Percentiles rank a stretch among this genome's conserved stretches.
Conservation (phyloP, 2,113 vertebrate genomes). For the Phycodurus eques region DNA sequence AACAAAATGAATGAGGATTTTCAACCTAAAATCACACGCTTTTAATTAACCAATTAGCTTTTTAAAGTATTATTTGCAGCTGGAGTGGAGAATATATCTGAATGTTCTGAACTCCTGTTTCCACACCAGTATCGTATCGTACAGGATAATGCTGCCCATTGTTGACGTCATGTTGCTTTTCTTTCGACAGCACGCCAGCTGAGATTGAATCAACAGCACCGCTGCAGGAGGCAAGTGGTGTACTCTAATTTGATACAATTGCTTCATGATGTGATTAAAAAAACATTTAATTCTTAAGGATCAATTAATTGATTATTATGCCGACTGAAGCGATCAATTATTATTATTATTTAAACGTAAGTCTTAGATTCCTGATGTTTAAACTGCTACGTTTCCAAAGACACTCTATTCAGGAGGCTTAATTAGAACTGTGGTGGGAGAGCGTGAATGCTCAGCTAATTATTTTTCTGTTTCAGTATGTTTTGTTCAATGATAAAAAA, state of each 20-base stretch:
- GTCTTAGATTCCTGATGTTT: slow-evolving; percentile 35
- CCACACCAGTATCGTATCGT: no score
- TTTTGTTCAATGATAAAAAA: no score
- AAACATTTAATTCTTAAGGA: not conserved
- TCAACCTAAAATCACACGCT: not conserved
- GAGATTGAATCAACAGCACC: not conserved
- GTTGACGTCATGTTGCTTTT: not conserved
- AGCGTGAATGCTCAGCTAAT: not conserved
- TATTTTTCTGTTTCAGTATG: not conserved
- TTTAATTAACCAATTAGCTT: not conserved
- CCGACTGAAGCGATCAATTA: not conserved
- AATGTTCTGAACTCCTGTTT: not conserved
- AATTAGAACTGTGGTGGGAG: not conserved
- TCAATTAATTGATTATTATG: not conserved
- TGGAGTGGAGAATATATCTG: not conserved
- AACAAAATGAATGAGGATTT: not conserved
- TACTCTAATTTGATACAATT: not conserved
- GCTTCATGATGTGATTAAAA: not conserved
- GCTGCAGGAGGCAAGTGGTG: not conserved
- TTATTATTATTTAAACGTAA: not conserved
- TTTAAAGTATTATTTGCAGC: not conserved
- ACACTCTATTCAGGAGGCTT: slow-evolving; percentile 8
- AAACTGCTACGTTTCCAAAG: slow-evolving; percentile 17
- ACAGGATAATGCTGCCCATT: not conserved
- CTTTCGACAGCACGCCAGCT: not conserved